Evolutionary conservation across 1,140 invertebrate species (phyloP), one percentile per base, ranked within the genome.

Genomic region (Doryteuthis pealeii): DNA sequence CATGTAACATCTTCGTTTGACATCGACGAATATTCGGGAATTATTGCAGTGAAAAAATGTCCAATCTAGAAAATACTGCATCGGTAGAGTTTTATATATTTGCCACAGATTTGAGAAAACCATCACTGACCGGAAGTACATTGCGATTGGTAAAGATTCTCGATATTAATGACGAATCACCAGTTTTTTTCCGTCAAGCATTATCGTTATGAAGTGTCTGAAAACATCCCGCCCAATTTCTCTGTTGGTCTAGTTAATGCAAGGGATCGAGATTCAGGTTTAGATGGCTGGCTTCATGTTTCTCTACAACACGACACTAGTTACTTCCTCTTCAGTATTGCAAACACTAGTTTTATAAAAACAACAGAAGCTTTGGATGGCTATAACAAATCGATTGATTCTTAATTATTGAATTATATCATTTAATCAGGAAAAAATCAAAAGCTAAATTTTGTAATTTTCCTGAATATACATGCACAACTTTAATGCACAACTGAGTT

Each of bases 1-100:
- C 49, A 75, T 8, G 68, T 71, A 1, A 74, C 85, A 69, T 80
- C 74, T 30, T 74, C 80, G 26, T 97, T 97, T 88, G 93, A 93
- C 49, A 93, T 98, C 62, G 95, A 93, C 81, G 92, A 95, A 1
- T 93, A 94, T 85, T 94, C 92, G 68, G 96, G 96, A 22, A 94
- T 93, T 91, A 90, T 98, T 30, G 96, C 94, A 82, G 88, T 97
- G 28, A 88, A 88, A 78, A 83, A 80, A 58, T 45, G 15, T 86
- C 98, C 66, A 95, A 98, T 87, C 91, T 95, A 49, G 96, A 97
- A 89, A 90, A 89, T 22, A 87, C 90, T 31, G 92, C 94, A 85
- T 88, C 90, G 70, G 97, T 96, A 87, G 90, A 70, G n/a, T 73
- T 86, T 14, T 77, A 43, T 1, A 81, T 84, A 3, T 72, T 80